Evolutionary conservation across 2,888 invertebrate genomes (phyloP).

Genomic region (Microdon myrmicae): DNA sequence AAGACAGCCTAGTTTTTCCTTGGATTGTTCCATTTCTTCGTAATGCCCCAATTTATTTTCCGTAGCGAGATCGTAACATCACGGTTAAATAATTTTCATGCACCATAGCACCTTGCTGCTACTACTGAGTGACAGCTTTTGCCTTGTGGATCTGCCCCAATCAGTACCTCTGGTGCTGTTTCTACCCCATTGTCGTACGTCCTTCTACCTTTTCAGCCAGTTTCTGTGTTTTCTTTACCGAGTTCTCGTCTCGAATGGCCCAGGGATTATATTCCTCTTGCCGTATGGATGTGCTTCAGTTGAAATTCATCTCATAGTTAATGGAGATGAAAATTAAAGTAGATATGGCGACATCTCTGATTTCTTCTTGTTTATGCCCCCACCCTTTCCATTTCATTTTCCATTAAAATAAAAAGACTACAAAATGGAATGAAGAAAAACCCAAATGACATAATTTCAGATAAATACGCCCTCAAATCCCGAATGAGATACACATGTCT

Average conservation of each 20-base stretch:
- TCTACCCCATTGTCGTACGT: no score
- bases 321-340: conserved; percentile 52
- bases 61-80: conserved; percentile 60
- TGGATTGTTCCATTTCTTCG: conserved; percentile 1
- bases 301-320: conserved; percentile 49
- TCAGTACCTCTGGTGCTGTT: no score
- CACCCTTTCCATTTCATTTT: conserved; percentile 8
- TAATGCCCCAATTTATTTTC: conserved; percentile 38
- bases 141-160: no score
- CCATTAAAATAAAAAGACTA: conserved; percentile 1
- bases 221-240: conserved; percentile 6
- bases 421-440: conserved; percentile 1
- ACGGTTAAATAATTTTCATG: conserved; percentile 65
- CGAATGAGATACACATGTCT: conserved; percentile 41
- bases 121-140: conserved; percentile 19
- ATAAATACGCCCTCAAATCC: conserved; percentile 41
- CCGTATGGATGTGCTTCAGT: conserved; percentile 47
- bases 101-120: conserved; percentile 59
- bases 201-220: no score
- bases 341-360: conserved; percentile 50
- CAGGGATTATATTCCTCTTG: conserved; percentile 44
- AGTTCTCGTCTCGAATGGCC: conserved; percentile 20
- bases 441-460: conserved; percentile 25
- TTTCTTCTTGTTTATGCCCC: conserved; percentile 36
- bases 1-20: no score